Base-by-base conservation (phyloP, 2,113 vertebrate genomes). In the Hippopotamus amphibius region DNA sequence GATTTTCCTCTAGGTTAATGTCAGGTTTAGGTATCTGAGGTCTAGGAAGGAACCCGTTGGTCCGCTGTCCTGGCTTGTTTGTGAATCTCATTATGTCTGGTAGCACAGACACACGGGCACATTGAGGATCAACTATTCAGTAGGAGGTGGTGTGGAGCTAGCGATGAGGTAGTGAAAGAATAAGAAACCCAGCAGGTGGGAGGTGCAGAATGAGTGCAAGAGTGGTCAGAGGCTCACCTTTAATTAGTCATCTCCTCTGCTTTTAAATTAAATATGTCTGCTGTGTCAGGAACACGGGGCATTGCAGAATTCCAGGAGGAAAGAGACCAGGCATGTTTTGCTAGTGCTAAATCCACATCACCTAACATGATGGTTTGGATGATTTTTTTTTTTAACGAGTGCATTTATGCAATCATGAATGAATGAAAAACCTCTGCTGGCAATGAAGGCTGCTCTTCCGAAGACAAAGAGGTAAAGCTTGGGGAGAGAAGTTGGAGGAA, bases 121-220 rank as follows among this genome's bases (percentile, higher is more conserved):
- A n/a, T 1, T 96, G 68, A 6, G 48, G n/a, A 19, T 68, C n/a
- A 48, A 0, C 2, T 37, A 3, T 16, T 17, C 5, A 12, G 0
- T 19, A 3, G 59, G 19, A 59, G 10, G 28, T 8, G 4, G 11
- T 4, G 21, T 3, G 24, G 76, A 68, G 41, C 57, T 22, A 79
- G 37, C 16, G 19, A 26, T 1, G 50, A 69, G 33, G 0, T 55
- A 46, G 28, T 22, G 16, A 41, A 59, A 13, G 13, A 50, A 68
- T 24, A n/a, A 68, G 7, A 76, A 50, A 53, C 71, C 26, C 14
- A 7, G 1, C 21, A 26, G 41, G 0, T 43, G 43, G 33, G 33
- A 22, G 28, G 6, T 57, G 41, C 46, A 71, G 71, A 72, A 4
- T 16, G 28, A 77, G 5, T 14, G 6, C 16, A 1, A 1, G 10